Percentiles rank a stretch among this genome's conserved stretches.
phyloP scores from a whole-genome alignment of 2,113 vertebrate species.

The Lycaon pictus region DNA sequence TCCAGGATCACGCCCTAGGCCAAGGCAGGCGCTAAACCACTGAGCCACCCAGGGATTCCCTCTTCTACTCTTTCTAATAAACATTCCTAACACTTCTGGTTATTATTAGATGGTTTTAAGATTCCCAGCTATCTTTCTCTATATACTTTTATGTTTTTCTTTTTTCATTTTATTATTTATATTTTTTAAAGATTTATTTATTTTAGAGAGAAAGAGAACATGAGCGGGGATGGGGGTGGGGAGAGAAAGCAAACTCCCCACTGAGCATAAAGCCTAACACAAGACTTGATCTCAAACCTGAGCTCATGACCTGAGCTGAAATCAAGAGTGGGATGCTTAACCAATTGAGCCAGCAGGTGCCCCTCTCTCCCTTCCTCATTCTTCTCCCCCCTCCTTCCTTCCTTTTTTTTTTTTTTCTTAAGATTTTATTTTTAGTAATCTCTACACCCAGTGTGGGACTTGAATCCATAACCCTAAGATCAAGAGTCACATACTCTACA shows the following conservation, averaged over 20 bases:
- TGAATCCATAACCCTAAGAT: background rate
- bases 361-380: too few relatives aligned
- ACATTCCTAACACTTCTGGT: background rate
- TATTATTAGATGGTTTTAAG: constrained; percentile 31
- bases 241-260: background rate
- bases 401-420: background rate
- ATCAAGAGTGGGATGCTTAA: too few relatives aligned
- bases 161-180: background rate
- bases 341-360: too few relatives aligned
- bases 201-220: background rate
- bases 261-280: background rate
- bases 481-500: background rate
- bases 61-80: constrained; percentile 45
- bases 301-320: too few relatives aligned
- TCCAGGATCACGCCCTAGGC: too few relatives aligned
- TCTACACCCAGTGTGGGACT: background rate
- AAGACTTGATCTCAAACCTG: background rate
- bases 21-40: too few relatives aligned
- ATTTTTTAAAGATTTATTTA: background rate
- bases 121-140: background rate
- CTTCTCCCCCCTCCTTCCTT: too few relatives aligned
- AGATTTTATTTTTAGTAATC: background rate
- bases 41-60: too few relatives aligned
- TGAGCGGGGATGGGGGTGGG: background rate
- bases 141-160: background rate